Base-by-base conservation (phyloP, 2,797 vertebrate species). In the Nothura maculosa region DNA sequence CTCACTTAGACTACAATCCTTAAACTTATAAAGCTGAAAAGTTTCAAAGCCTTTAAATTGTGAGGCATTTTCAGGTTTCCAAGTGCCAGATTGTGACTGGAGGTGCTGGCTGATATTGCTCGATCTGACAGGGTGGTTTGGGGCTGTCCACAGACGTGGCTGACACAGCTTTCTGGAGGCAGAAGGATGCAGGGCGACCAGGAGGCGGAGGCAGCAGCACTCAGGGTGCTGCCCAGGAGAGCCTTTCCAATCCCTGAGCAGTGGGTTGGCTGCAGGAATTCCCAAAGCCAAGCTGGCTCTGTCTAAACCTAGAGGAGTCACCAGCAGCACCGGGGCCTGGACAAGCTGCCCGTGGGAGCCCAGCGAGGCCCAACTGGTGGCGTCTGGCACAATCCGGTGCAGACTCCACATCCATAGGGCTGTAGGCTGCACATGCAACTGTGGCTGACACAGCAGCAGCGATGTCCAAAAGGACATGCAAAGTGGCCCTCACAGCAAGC, bases 331-430 rank as follows among this genome's bases (percentile, higher is more conserved):
- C 21, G 10, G 24, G 42, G 42, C 22, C n/a, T 15, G 45, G 42
- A 6, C 17, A 32, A 10, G 16, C 21, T 66, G 9, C 42, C 10
- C 10, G 4, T 28, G 43, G 21, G 58, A 28, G 7, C 4, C 24
- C 57, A 58, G 25, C 40, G 10, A 54, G 69, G 24, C 1, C 8
- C 6, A n/a, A 17, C n/a, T 43, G 30, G 28, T 9, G 48, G 2
- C 0, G 11, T 32, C 1, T 0, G 22, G 27, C 36, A 13, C 75
- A 25, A 82, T 5, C 40, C 16, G 7, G 16, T 6, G 11, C 30
- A 38, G 34, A 67, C 11, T 12, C 15, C 42, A 14, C 0, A 0
- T 6, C 6, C 12, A 8, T 12, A 5, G 10, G 17, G 15, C 50
- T n/a, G 57, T 9, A 80, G 52, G 21, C 14, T 30, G 7, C 15